A percentile compares a stretch with the other conserved stretches of the same genome.
Conservation (phyloP, 23 tunicate genomes). For the Clavelina lepadiformis region DNA sequence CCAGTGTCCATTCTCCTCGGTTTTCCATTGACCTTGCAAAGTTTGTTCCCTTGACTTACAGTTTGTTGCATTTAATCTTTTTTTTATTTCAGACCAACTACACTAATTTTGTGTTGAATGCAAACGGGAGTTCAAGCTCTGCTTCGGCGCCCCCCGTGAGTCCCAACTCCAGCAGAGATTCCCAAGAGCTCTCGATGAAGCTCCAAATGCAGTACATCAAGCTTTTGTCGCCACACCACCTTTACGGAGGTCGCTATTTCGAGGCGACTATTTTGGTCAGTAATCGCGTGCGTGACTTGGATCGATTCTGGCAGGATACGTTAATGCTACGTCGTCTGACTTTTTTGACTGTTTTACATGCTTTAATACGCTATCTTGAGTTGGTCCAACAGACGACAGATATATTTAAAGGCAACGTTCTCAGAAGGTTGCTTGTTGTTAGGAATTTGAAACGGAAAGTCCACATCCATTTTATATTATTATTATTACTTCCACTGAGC, state of each 20-base stretch:
- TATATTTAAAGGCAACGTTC: no score
- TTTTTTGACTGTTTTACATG: no score
- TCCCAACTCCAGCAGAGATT: conserved; percentile 9
- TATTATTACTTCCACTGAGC: no score
- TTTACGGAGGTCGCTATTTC: conserved; percentile 79
- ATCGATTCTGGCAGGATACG: not conserved
- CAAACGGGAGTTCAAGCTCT: not conserved
- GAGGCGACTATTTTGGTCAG: conserved; percentile 72
- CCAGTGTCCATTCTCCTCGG: no score
- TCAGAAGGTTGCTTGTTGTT: no score
- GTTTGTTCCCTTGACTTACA: no score
- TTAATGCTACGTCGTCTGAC: not conserved
- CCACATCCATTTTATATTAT: no score
- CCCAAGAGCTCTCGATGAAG: conserved; percentile 1
- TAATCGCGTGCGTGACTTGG: conserved; percentile 4
- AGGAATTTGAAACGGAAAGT: no score
- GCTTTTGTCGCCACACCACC: conserved; percentile 57
- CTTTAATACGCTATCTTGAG: no score
- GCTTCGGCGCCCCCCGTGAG: conserved; percentile 19
- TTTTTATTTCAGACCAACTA: conserved; percentile 11
- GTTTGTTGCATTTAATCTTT: no score
- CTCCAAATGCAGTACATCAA: conserved; percentile 68
- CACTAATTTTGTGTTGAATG: conserved; percentile 1
- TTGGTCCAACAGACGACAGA: no score
- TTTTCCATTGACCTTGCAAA: no score